Base-by-base conservation (phyloP, 2,797 vertebrate species). In the Smutsia gigantea region DNA sequence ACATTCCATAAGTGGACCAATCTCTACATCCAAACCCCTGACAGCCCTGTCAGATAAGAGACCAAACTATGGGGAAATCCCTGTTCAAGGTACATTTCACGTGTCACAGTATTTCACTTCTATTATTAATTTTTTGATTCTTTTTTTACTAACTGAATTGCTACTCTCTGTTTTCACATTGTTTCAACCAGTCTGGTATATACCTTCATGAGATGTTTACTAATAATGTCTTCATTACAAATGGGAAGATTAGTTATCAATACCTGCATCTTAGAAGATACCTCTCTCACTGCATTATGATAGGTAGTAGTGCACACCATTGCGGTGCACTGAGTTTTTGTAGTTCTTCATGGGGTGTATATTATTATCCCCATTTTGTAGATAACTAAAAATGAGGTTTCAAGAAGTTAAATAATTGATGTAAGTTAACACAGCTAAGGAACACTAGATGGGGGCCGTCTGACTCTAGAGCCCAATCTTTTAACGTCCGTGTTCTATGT, bases 21-120 rank as follows among this genome's bases (percentile, higher is more conserved):
- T 99, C 94, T 99, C 99, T 2, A 66, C 99, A 49, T 94, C 99
- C 55, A 99, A 99, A 97, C 99, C 99, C 1, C 99, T 99, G 23
- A 98, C 99, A 11, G 97, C 99, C 0, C 98, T 99, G 93, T 98
- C 98, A n/a, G 99, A 99, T 96, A 99, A 99, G 98, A 99, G 99
- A 95, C 98, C 99, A 39, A 99, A 99, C 98, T 99, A 99, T 95
- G 99, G 99, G 7, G 99, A 99, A 97, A 99, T 99, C 85, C 99
- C 98, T 59, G 99, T 99, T 96, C 99, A 99, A 99, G 99, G 99
- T 99, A 98, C 57, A 55, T 55, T 17, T 66, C 7, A 18, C 1
- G 23, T 68, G 31, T 57, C 6, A 2, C 27, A 37, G 3, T 15
- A 4, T 75, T 83, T 77, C 21, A 14, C 39, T 42, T 61, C 23